phyloP scores from a whole-genome alignment of 2,797 vertebrate species.

The Chaetodon trifasciatus region DNA sequence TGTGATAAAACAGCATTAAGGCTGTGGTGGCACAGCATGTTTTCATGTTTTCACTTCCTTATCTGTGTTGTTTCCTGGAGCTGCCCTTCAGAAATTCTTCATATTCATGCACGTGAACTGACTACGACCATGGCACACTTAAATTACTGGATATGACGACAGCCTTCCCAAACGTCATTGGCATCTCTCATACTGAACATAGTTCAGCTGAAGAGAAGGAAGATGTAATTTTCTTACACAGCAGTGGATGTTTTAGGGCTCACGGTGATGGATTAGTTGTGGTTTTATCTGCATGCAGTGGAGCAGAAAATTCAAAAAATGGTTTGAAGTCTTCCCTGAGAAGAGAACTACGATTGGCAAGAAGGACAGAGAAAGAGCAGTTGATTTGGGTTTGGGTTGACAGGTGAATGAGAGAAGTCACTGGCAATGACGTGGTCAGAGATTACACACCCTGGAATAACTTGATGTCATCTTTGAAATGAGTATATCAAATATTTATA shows the following conservation, averaged over 20 bases:
- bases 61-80: background rate
- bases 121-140: background rate
- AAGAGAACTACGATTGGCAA: background rate
- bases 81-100: background rate
- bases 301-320: background rate
- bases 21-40: too few species aligned
- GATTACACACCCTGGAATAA: background rate
- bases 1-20: too few species aligned
- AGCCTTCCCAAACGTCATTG: background rate
- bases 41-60: too few species aligned
- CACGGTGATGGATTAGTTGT: background rate
- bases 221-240: background rate
- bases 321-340: background rate
- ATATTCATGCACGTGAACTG: background rate
- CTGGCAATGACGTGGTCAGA: background rate
- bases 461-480: background rate
- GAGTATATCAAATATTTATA: background rate
- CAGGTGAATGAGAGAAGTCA: background rate
- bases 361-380: conserved; percentile 1
- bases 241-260: background rate
- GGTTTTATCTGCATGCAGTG: conserved; percentile 15
- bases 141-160: background rate
- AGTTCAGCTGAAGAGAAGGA: background rate
- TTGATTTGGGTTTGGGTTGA: conserved; percentile 9
- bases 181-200: background rate